A percentile compares a stretch with the other conserved stretches of the same genome.
Conservation (phyloP, 2,113 vertebrate species). For the Odontophorus gujanensis region DNA sequence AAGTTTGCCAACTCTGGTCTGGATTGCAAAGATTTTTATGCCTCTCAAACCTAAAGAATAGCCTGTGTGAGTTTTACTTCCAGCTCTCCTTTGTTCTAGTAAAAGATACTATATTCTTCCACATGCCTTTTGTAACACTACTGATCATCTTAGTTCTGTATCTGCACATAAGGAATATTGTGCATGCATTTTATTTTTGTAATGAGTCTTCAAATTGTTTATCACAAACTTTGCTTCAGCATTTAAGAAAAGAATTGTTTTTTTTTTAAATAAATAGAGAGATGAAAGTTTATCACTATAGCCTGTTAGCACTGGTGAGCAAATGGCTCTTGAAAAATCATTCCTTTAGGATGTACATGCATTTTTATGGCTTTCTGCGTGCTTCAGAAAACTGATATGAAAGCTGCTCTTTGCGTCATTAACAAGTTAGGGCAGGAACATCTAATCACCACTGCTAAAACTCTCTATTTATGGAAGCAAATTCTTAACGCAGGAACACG, state of each 20-base stretch:
- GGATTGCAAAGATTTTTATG: not conserved
- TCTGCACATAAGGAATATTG: not conserved
- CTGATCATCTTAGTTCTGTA: not conserved
- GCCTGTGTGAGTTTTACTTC: not conserved
- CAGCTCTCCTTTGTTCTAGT: not conserved
- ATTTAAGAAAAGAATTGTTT: not conserved
- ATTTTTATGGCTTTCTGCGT: not conserved
- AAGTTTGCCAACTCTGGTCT: not conserved
- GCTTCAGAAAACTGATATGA: not conserved
- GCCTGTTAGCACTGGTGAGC: not conserved
- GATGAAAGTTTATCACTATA: not conserved
- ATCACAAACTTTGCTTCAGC: not conserved
- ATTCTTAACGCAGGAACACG: not conserved
- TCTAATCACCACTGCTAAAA: not conserved
- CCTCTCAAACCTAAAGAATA: not conserved
- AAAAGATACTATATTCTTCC: not conserved
- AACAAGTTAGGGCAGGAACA: not conserved
- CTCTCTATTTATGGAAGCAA: not conserved
- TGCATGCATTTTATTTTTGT: not conserved
- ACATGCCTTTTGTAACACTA: not conserved
- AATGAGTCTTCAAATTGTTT: not conserved
- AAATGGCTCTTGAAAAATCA: slow-evolving; percentile 2
- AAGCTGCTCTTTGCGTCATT: not conserved
- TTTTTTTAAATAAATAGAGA: not conserved
- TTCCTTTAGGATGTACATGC: not conserved